phyloP scores from a whole-genome alignment of 2,113 vertebrate species.

The Neoarius graeffei region DNA sequence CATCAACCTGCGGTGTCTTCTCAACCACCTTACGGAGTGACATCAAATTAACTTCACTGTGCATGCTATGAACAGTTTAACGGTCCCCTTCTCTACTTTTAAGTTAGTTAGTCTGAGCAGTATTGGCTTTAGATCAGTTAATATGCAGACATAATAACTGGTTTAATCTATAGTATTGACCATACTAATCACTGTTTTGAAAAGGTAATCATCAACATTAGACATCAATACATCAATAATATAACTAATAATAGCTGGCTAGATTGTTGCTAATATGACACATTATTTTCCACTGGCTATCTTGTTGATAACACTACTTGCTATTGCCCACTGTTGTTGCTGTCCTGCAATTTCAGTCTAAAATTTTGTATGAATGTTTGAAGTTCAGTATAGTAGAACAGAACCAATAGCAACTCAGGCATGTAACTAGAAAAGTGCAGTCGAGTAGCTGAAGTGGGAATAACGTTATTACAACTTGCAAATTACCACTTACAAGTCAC shows the following conservation, averaged over 20 bases:
- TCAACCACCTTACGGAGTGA: neutral
- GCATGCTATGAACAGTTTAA: neutral
- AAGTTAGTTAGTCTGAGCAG: neutral
- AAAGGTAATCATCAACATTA: neutral
- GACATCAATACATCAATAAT: neutral
- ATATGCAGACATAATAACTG: neutral
- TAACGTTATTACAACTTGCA: neutral
- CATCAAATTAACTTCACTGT: neutral
- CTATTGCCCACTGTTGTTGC: neutral
- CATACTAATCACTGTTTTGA: too few relatives aligned
- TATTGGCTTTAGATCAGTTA: neutral
- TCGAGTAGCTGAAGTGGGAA: neutral
- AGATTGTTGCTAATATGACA: too few relatives aligned
- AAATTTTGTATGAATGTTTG: neutral
- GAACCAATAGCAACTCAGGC: neutral
- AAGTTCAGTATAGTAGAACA: neutral
- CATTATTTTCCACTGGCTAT: neutral
- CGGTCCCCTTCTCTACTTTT: too few relatives aligned
- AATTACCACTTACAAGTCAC: neutral
- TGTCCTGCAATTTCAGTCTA: neutral
- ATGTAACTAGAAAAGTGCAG: neutral
- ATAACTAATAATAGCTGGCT: too few relatives aligned
- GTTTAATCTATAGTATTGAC: neutral
- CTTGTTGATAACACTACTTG: neutral
- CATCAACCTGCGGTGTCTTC: neutral